A percentile compares a stretch with the other conserved stretches of the same genome.
Evolutionary conservation across 2,888 invertebrate genomes (phyloP).

Genomic region (Machimus rusticus): DNA sequence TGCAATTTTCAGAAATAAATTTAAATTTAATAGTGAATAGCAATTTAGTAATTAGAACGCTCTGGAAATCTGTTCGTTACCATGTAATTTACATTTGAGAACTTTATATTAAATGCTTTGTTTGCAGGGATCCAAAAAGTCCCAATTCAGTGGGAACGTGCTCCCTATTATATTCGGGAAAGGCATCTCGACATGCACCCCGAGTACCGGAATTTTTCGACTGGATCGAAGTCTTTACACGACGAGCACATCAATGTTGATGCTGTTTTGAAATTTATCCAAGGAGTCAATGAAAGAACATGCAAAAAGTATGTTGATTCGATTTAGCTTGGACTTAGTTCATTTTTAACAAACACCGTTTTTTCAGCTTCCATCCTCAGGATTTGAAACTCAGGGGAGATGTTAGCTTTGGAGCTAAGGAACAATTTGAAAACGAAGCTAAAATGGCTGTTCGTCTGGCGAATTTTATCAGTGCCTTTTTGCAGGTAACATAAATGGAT

Average conservation of each 20-base stretch:
- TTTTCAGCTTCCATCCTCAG: constrained; percentile 72
- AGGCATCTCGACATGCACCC: constrained; percentile 76
- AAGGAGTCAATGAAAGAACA: constrained; percentile 69
- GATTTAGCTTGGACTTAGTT: background rate
- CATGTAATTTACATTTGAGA: no score
- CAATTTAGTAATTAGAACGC: no score
- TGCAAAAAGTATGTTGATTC: constrained; percentile 58
- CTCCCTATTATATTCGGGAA: constrained; percentile 74
- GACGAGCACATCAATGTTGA: constrained; percentile 77
- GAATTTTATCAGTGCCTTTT: constrained; percentile 94
- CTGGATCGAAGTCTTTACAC: constrained; percentile 73
- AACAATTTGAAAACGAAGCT: constrained; percentile 93
- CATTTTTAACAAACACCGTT: constrained; percentile 23
- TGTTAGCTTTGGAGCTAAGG: constrained; percentile 83
- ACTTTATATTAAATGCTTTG: background rate
- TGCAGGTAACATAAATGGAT: constrained; percentile 71
- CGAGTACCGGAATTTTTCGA: constrained; percentile 76
- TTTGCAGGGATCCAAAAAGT: constrained; percentile 81
- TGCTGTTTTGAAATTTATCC: constrained; percentile 78
- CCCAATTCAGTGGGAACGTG: constrained; percentile 83
- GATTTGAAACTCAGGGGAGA: constrained; percentile 85
- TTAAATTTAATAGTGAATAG: no score
- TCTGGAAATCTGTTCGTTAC: background rate
- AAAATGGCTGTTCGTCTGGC: constrained; percentile 95
- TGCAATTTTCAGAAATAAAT: no score